These are phyloP conservation scores for Antennarius maculatus DNA, from an alignment of 2,797 vertebrate species.

Conservation along the genomic window DNA sequence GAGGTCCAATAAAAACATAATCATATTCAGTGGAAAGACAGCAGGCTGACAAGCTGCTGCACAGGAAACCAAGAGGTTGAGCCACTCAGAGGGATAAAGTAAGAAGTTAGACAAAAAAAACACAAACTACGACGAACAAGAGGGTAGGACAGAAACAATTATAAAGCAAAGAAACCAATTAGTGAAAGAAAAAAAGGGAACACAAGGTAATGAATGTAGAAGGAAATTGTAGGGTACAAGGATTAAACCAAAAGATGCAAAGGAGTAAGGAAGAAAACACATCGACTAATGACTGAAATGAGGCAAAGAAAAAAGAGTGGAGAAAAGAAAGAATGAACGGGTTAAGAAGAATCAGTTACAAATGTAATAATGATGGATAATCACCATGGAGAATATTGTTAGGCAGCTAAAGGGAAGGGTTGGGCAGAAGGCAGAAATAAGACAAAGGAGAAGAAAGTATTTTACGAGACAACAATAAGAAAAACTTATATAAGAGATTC, in stretches of 20 bases:
- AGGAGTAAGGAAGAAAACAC: too few relatives aligned
- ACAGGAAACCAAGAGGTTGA: constrained; percentile 1
- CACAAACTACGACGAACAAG: not conserved
- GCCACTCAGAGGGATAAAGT: not conserved
- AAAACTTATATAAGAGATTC: not conserved
- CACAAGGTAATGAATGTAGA: not conserved
- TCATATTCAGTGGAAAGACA: not conserved
- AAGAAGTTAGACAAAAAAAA: not conserved
- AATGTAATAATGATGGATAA: too few relatives aligned
- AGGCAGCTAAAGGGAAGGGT: too few relatives aligned
- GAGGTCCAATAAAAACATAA: not conserved
- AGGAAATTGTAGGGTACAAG: not conserved
- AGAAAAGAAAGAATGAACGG: not conserved
- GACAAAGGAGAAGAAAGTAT: not conserved
- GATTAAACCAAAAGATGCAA: too few relatives aligned
- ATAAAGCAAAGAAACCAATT: constrained; percentile 16
- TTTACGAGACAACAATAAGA: not conserved
- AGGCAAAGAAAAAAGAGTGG: too few relatives aligned
- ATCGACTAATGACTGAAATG: too few relatives aligned
- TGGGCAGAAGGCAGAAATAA: not conserved
- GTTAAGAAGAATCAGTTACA: not conserved
- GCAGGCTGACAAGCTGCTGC: constrained; percentile 1
- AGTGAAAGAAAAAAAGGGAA: not conserved
- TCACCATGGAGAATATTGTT: too few relatives aligned
- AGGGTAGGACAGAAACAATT: not conserved